Base-by-base conservation (phyloP, 2,888 invertebrate genomes). In the Harpalus rufipes region DNA sequence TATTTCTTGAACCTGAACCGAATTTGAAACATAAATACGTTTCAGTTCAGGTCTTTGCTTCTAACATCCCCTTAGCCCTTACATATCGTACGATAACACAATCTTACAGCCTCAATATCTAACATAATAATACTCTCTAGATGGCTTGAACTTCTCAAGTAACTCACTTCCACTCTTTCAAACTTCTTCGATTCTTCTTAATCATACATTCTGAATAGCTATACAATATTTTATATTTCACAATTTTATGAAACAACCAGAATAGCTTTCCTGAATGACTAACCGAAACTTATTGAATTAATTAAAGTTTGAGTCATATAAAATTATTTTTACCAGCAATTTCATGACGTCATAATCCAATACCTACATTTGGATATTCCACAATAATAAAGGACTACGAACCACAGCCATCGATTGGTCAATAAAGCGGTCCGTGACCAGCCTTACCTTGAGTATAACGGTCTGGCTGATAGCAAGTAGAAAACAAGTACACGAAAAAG, bases 391-490 rank as follows among this genome's bases (percentile, higher is more conserved):
- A 56, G 59, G 56, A 25, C 58, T 51, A 25, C 25, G n/a, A 78
- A 32, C 58, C 14, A 44, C 56, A 78, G n/a, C 39, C 59, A 79
- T 79, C 39, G 79, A 79, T 79, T 61, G 59, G 58, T 12, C 59
- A 79, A 59, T 79, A 79, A 61, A 25, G 16, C 79, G 79, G 61
- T 79, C 79, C 61, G 79, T 79, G 79, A 61, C 79, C 79, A 79
- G 58, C 18, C 59, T 61, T 59, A 79, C 79, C 32, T 79, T 59
- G n/a, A 14, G 79, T 56, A 78, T 12, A 21, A n/a, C 58, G 58
- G 61, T 78, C 21, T 74, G 18, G n/a, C 44, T 74, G 56, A 8
- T 14, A 7, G 5, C 58, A 25, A 18, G n/a, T 25, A n/a, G 21
- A 58, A 78, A 51, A 78, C n/a, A 79, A 59, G 61, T 41, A 59